A percentile compares a stretch with the other conserved stretches of the same genome.
phyloP scores from a whole-genome alignment of 2,888 invertebrate genomes.

The Pristionchus mayeri region DNA sequence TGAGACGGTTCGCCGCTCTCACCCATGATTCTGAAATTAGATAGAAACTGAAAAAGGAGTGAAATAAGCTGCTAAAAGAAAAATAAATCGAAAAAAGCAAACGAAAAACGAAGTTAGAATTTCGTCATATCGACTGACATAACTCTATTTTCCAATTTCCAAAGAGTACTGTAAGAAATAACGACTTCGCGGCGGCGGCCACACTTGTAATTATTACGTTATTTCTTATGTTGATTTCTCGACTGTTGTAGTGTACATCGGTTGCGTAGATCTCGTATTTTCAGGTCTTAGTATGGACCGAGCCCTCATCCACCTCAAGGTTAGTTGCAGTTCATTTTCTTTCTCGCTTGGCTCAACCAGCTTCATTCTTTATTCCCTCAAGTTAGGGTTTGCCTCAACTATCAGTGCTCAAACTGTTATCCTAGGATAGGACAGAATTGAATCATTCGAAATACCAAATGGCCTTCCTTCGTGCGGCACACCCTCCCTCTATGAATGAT shows the following conservation, averaged over 20 bases:
- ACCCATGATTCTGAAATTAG: not conserved
- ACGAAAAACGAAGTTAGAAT: not conserved
- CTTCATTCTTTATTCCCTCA: too few relatives aligned
- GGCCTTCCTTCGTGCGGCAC: not conserved
- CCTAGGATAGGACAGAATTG: too few relatives aligned
- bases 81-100: not conserved
- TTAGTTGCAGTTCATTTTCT: constrained; percentile 15
- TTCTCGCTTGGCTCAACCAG: too few relatives aligned
- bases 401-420: too few relatives aligned
- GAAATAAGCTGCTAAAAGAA: not conserved
- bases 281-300: not conserved
- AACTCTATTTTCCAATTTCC: not conserved
- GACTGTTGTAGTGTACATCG: not conserved
- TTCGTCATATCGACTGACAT: too few relatives aligned
- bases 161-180: not conserved
- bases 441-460: too few relatives aligned
- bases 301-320: constrained; percentile 52
- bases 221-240: not conserved
- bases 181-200: too few relatives aligned
- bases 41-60: not conserved
- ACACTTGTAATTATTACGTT: too few relatives aligned
- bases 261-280: not conserved
- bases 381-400: too few relatives aligned
- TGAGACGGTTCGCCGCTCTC: not conserved
- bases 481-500: not conserved